Percentiles rank a stretch among this genome's conserved stretches.
phyloP scores from a whole-genome alignment of 2,888 invertebrate genomes.

The Drosophila kambysellisi region DNA sequence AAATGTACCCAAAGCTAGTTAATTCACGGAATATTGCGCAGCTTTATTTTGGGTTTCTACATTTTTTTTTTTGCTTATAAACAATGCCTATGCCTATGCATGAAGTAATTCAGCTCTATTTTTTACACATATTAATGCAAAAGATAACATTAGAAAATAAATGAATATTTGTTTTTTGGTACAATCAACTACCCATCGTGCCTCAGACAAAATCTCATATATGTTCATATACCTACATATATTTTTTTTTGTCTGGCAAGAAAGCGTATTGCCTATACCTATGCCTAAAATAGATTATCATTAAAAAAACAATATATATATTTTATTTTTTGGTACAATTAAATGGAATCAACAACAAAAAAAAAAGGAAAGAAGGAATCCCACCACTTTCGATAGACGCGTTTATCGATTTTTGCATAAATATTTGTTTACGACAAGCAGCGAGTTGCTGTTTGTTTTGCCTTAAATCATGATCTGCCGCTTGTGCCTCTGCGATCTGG shows the following conservation, averaged over 20 bases:
- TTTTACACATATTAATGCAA: not conserved
- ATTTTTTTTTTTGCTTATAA: not conserved
- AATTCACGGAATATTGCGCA: not conserved
- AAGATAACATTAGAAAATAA: not conserved
- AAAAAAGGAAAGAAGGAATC: not conserved
- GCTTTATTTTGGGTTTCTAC: not conserved
- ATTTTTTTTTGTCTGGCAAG: not conserved
- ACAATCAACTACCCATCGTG: not conserved
- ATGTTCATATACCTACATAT: no score
- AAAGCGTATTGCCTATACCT: no score
- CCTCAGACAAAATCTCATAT: not conserved
- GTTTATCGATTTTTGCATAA: conserved; percentile 13
- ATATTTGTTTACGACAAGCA: conserved; percentile 20
- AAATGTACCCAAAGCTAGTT: not conserved
- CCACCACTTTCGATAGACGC: conserved; percentile 22
- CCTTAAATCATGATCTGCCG: conserved; percentile 71
- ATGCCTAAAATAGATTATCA: not conserved
- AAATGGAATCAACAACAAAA: not conserved
- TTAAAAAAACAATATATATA: not conserved
- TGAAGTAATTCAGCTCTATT: not conserved
- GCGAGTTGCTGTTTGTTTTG: conserved; percentile 12
- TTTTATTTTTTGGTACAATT: not conserved
- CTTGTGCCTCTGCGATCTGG: conserved; percentile 64
- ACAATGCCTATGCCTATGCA: not conserved
- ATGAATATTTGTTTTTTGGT: not conserved